phyloP scores from a whole-genome alignment of 2,888 invertebrate species.

The Sarcophaga caerulescens region DNA sequence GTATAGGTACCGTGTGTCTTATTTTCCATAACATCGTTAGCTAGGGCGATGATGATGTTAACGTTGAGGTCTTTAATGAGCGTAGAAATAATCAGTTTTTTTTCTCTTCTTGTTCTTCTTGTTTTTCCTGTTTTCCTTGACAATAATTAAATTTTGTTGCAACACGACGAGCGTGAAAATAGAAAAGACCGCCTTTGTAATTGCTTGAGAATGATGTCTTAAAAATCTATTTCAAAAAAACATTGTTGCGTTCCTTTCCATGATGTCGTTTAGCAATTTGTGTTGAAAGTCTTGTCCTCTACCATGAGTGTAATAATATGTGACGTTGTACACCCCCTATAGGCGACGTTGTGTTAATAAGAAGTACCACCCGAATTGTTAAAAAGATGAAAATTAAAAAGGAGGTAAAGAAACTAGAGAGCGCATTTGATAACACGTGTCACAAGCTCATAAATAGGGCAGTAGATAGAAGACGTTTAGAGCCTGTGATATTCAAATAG shows the following conservation, averaged over 20 bases:
- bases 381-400: too few relatives aligned
- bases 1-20: background rate
- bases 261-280: background rate
- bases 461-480: too few relatives aligned
- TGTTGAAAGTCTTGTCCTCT: background rate
- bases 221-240: background rate
- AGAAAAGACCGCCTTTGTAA: background rate
- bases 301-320: too few relatives aligned
- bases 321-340: too few relatives aligned
- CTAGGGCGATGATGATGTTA: slow-evolving; percentile 19
- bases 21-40: slow-evolving; percentile 50
- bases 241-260: background rate
- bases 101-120: background rate
- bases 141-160: slow-evolving; percentile 28
- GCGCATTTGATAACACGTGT: too few relatives aligned
- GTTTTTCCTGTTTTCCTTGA: background rate
- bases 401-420: too few relatives aligned
- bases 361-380: too few relatives aligned
- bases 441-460: too few relatives aligned
- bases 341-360: too few relatives aligned
- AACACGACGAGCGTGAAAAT: background rate
- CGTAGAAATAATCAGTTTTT: slow-evolving; percentile 15
- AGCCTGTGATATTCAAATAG: too few relatives aligned
- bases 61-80: slow-evolving; percentile 34
- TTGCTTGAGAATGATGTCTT: background rate